A percentile compares a stretch with the other conserved stretches of the same genome.
These are phyloP conservation scores for Diphyllodes magnificus DNA, from an alignment of 2,113 vertebrate genomes.

Conservation along the genomic window DNA sequence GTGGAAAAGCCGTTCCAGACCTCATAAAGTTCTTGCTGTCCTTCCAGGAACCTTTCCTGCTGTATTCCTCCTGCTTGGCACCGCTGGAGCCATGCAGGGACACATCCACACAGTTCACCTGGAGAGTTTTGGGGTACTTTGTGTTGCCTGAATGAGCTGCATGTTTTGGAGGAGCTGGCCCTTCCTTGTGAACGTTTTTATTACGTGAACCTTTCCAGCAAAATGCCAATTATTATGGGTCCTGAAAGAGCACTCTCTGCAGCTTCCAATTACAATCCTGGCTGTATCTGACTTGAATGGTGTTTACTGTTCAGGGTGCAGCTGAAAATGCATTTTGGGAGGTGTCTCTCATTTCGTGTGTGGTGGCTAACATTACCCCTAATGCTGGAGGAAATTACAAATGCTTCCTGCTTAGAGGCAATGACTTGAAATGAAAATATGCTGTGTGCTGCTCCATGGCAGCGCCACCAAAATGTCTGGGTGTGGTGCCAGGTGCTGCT, in stretches of 20 bases:
- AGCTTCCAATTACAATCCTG: constrained; percentile 3
- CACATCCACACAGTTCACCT: neutral
- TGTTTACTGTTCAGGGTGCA: constrained; percentile 3
- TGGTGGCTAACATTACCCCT: neutral
- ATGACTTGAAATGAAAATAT: neutral
- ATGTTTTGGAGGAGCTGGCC: neutral
- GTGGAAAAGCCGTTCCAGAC: neutral
- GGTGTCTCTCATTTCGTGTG: constrained; percentile 2
- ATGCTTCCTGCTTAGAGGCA: constrained; percentile 10
- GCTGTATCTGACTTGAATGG: neutral
- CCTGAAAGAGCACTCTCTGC: neutral
- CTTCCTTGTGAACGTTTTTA: neutral
- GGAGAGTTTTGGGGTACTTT: neutral
- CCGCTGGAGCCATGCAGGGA: neutral
- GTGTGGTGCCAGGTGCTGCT: neutral
- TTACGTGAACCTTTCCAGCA: neutral
- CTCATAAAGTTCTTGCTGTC: accelerated
- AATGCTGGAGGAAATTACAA: constrained; percentile 26
- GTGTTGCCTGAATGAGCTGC: neutral
- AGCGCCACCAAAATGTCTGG: neutral
- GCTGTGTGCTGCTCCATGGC: neutral
- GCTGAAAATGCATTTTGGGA: constrained; percentile 13
- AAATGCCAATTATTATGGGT: neutral
- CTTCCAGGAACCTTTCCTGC: neutral
- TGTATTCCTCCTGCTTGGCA: neutral